Evolutionary conservation across 2,888 invertebrate species (phyloP).

Genomic region (Drosophila lacicola): DNA sequence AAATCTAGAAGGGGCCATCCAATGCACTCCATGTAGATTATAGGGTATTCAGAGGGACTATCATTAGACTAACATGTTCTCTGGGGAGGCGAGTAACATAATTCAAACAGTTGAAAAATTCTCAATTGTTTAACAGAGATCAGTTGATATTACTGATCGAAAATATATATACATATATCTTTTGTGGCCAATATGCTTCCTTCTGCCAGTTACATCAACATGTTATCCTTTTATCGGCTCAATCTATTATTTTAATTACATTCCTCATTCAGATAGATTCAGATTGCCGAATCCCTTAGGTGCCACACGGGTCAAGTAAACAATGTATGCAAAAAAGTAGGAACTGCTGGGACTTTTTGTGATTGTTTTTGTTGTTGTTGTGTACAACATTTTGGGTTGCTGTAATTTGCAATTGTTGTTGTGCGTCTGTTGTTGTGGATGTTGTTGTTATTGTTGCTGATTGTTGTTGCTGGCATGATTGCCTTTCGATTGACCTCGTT

Average conservation of each 20-base stretch:
- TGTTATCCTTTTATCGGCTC: too few relatives aligned
- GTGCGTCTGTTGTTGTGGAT: constrained; percentile 17
- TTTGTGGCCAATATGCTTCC: too few relatives aligned
- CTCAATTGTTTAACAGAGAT: too few relatives aligned
- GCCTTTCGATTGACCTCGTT: constrained; percentile 81
- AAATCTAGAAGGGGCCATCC: constrained; percentile 9
- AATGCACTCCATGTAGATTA: constrained; percentile 2
- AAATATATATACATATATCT: too few relatives aligned
- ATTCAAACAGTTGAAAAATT: too few relatives aligned
- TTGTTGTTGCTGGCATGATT: constrained; percentile 57
- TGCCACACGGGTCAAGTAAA: not conserved
- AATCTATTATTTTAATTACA: not conserved
- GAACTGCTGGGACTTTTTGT: constrained; percentile 4
- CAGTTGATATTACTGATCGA: too few relatives aligned
- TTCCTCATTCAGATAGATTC: not conserved
- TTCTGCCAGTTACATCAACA: too few relatives aligned
- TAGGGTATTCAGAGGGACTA: not conserved
- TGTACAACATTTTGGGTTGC: constrained; percentile 25
- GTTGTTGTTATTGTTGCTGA: constrained; percentile 18
- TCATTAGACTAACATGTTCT: too few relatives aligned
- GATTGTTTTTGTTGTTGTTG: not conserved
- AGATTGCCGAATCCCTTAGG: not conserved
- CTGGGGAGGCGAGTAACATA: too few relatives aligned
- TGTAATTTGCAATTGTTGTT: constrained; percentile 54
- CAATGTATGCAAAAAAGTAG: constrained; percentile 1